Evolutionary conservation across 2,888 invertebrate genomes (phyloP), one percentile per base, ranked within the genome.

Genomic region (Tribolium freemani): DNA sequence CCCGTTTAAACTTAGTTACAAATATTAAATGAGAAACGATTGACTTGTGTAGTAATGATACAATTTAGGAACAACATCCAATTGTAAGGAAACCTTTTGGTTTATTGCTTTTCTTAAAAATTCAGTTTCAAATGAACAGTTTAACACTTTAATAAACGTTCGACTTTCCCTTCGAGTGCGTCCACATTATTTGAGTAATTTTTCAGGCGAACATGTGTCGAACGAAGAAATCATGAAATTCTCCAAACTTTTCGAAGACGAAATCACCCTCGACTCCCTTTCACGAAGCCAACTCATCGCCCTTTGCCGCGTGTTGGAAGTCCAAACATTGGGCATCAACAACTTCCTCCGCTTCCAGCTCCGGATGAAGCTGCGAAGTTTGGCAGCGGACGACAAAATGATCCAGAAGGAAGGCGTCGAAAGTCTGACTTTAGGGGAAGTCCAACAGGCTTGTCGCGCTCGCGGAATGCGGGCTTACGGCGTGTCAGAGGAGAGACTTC

Each of bases 381-480:
- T 99, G 69, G 92, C 94, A 45, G 97, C 98, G 6, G 99, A 99
- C 87, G 99, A 99, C 85, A 94, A 97, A 90, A 92, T 96, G 88
- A 99, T 99, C 78, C 92, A 95, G 63, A 96, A 95, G 81, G 99
- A 99, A 87, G 98, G 99, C 13, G 91, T 99, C 1, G 94, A 96
- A 69, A 91, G 93, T 16, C 88, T 99, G 78, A 95, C 94, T 67
- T 90, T 96, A 13, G 89, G 90, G 74, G 99, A 99, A 87, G 87
- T 99, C 67, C 99, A 99, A 84, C 93, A 94, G 79, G 99, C 99
- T 0, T 98, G 98, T 84, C 90, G 95, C 80, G 91, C 96, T 0
- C 90, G 99, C 73, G 99, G 98, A 3, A 99, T 99, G 99, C 90
- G 99, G 77, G 97, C 99, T 0, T 93, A 98, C 81, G 99, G 99